Evolutionary conservation across 1,140 invertebrate species (phyloP), one percentile per base, ranked within the genome.

Genomic region (Drosophila aff.): DNA sequence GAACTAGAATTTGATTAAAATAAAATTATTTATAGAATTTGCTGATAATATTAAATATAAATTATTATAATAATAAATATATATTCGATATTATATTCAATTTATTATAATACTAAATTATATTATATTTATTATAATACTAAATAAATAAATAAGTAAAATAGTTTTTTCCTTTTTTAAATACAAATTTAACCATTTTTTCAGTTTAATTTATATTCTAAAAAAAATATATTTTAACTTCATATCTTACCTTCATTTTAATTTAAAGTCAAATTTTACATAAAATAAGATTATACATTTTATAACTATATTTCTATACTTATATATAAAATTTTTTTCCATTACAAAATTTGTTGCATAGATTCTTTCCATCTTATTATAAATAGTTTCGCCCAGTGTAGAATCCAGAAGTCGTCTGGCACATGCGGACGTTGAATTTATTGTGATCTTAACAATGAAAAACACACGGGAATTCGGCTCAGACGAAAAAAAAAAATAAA

Each of bases 371-470:
- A 10, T 10, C 2, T 10, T 11, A n/a, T 4, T 8, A 2, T 6
- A 50, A 3, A 4, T n/a, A 2, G 21, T 40, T 55, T 55, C 21
- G 11, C 4, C 4, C 53, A 6, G 33, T 55, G 53, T 40, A 44
- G 18, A 72, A 50, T 44, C 69, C 69, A 73, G 52, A 72, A 73
- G 69, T 73, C 38, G 33, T 55, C 53, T 53, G 47, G 28, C 28
- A 58, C 28, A 71, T 60, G 66, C 69, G 67, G 69, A 73, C 69
- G 7, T 52, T 50, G 26, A 73, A 60, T 73, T 55, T 57, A 58
- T 75, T 75, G 52, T 57, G 73, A 76, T 76, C 73, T 75, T 76
- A 76, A 41, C 41, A 69, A 52, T n/a, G 18, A 36, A 43, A 18
- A 38, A 40, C 21, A 57, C 21, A 26, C 26, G 26, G 52, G 43